phyloP scores from a whole-genome alignment of 2,888 invertebrate genomes.

The Sthenelais limicola region DNA sequence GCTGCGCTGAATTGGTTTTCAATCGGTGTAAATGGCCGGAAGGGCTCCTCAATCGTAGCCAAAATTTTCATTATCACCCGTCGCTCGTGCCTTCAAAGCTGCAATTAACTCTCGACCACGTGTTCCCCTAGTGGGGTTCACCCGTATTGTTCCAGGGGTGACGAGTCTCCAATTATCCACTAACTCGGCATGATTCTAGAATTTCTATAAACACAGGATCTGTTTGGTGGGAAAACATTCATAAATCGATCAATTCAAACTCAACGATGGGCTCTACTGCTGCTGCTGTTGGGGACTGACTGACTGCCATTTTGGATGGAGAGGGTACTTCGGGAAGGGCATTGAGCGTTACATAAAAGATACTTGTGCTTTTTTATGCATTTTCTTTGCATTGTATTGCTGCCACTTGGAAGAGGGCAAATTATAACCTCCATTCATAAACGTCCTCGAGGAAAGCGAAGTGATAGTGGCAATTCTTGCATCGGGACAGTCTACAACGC shows the following conservation, averaged over 20 bases:
- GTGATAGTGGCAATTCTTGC: no score
- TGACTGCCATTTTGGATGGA: no score
- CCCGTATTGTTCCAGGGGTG: slow-evolving; percentile 31
- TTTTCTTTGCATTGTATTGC: no score
- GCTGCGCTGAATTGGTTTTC: slow-evolving; percentile 26
- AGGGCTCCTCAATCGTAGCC: slow-evolving; percentile 32
- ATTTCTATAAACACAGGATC: slow-evolving; percentile 15
- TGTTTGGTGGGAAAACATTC: not conserved
- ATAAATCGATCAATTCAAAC: slow-evolving; percentile 2
- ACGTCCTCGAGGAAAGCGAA: no score
- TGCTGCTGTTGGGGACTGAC: no score
- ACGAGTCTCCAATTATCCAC: slow-evolving; percentile 3
- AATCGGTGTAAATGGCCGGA: slow-evolving; percentile 37
- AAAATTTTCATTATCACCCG: slow-evolving; percentile 34
- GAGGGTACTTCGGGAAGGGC: no score
- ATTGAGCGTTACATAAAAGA: no score
- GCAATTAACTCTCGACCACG: slow-evolving; percentile 31
- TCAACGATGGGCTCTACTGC: no score
- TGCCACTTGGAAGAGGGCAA: no score
- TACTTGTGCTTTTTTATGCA: no score
- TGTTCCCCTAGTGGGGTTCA: slow-evolving; percentile 17
- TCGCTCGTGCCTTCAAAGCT: not conserved
- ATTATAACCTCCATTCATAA: no score
- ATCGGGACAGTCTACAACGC: no score
- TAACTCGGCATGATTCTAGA: slow-evolving; percentile 21